Percentiles rank a stretch among this genome's conserved stretches.
phyloP scores from a whole-genome alignment of 2,113 vertebrate species.

The Abramis brama region DNA sequence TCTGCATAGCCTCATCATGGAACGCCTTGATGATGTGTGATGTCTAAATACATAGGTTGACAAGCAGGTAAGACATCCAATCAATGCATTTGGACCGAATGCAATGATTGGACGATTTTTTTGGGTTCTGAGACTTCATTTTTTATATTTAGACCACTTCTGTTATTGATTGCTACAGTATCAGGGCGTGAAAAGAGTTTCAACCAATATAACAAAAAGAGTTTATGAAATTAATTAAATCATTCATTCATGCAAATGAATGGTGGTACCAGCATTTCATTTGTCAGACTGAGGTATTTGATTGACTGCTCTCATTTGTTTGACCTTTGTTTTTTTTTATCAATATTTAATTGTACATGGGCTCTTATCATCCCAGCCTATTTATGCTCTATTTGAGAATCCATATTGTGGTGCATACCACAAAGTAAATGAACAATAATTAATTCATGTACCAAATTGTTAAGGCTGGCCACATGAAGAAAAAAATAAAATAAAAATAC shows the following conservation, averaged over 20 bases:
- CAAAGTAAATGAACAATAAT: slow-evolving; percentile 77
- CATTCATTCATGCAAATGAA: slow-evolving; percentile 15
- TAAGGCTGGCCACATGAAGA: slow-evolving; percentile 37
- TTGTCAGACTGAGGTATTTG: slow-evolving; percentile 39
- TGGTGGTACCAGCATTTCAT: slow-evolving; percentile 8
- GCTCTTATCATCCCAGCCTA: slow-evolving; percentile 60
- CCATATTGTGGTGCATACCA: slow-evolving; percentile 64
- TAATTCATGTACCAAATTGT: slow-evolving; percentile 73
- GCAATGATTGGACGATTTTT: no score
- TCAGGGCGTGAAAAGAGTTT: no score
- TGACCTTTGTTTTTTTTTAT: slow-evolving; percentile 61
- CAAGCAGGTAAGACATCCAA: no score
- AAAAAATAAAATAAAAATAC: neutral
- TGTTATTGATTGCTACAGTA: no score
- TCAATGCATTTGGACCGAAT: no score
- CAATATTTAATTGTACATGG: slow-evolving; percentile 71
- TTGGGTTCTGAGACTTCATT: no score
- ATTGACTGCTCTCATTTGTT: slow-evolving; percentile 60
- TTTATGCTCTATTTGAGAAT: slow-evolving; percentile 68
- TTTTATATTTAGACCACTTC: no score
- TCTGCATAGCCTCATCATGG: no score
- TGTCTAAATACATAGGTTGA: no score
- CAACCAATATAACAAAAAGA: no score
- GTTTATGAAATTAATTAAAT: neutral
- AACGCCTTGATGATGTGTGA: no score